Evolutionary conservation across 2,113 vertebrate genomes (phyloP).

Genomic region (Peromyscus leucopus): DNA sequence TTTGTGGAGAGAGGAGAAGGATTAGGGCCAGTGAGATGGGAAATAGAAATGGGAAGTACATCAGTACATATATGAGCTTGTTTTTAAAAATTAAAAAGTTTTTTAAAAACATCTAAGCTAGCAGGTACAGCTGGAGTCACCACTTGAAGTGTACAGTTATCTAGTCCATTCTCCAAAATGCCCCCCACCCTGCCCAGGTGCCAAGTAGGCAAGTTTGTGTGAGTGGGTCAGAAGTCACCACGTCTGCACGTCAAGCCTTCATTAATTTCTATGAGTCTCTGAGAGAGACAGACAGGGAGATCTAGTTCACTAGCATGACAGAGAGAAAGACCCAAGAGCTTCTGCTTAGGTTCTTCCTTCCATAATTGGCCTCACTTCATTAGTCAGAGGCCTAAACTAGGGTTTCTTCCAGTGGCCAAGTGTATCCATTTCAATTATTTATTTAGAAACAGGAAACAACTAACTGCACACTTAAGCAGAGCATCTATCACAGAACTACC

Average conservation of each 20-base stretch:
- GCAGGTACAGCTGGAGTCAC: not conserved
- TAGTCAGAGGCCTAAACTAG: not conserved
- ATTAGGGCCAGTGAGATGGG: not conserved
- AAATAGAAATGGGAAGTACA: not conserved
- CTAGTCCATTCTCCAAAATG: not conserved
- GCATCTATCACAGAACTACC: not conserved
- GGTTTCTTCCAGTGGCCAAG: not conserved
- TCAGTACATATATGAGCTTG: not conserved
- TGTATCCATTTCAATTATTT: not conserved
- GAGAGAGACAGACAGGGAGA: not conserved
- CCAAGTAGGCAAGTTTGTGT: not conserved
- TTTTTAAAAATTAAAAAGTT: not conserved
- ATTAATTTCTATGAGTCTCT: not conserved
- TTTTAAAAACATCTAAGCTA: too few relatives aligned
- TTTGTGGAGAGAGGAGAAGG: not conserved
- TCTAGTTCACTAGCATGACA: not conserved
- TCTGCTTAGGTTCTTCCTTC: not conserved
- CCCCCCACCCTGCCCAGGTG: not conserved
- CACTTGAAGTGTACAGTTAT: not conserved
- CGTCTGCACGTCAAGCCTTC: not conserved
- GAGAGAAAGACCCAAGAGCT: conserved; percentile 1
- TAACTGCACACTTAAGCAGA: not conserved
- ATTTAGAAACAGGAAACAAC: conserved; percentile 25
- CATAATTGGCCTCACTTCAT: not conserved
- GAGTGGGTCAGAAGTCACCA: not conserved